Evolutionary conservation across 1,140 invertebrate species (phyloP), one percentile per base, ranked within the genome.

Genomic region (Drosophila erecta): DNA sequence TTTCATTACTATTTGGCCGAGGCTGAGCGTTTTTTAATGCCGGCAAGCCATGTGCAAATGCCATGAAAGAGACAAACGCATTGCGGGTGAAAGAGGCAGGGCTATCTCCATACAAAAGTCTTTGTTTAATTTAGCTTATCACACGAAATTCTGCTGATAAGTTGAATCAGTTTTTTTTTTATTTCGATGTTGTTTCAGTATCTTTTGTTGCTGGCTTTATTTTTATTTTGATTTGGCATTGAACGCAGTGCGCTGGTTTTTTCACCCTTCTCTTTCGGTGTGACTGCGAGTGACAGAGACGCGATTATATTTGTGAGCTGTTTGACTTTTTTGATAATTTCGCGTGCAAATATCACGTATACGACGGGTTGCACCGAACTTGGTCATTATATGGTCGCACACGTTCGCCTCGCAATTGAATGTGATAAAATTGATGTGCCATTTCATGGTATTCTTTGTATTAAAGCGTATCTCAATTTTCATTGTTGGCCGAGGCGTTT

Each of bases 61-160:
- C 56, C 38, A 12, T 56, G 50, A 60, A 64, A 79, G 43, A 78
- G 41, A 56, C 8, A 37, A 46, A 3, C 17, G 15, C 24, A 20
- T 12, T 10, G 15, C 1, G 11, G 3, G 27, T n/a, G 4, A 22
- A 33, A 49, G 10, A 33, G 22, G 30, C 14, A 37, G 49, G 54
- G 10, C 12, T 8, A 50, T 24, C 7, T 12, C 2, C 15, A 7
- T n/a, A 46, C 60, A 38, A 51, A 20, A 40, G 76, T 70, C 79
- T 89, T 89, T 89, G 84, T 89, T 87, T 64, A 76, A 80, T 84
- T 87, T 89, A 51, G 84, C 83, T 87, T 89, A 87, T 87, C 84
- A 83, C 55, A 87, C 15, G 11, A 37, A 75, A 57, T 75, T 56
- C 71, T 53, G 72, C 84, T 87, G 84, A 87, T 87, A 89, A 87